Conservation (phyloP, 2,888 invertebrate species). For the Andrena marginata region DNA sequence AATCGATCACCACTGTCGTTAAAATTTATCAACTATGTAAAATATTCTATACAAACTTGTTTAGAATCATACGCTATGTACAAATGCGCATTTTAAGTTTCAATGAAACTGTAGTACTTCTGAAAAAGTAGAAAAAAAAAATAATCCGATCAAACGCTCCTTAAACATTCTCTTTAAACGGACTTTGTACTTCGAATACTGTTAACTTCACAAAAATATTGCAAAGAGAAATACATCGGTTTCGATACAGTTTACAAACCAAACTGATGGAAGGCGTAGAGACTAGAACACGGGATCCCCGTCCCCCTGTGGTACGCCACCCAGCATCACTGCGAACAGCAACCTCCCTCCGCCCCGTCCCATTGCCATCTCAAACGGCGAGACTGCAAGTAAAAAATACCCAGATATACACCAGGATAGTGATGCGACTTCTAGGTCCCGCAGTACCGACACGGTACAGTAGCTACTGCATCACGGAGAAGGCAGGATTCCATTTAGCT, state of each 20-base stretch:
- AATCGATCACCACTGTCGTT: background rate
- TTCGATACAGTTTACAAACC: slow-evolving; percentile 83
- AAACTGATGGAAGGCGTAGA: slow-evolving; percentile 78
- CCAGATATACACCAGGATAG: slow-evolving; percentile 79
- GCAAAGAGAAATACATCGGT: slow-evolving; percentile 67
- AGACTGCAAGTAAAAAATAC: slow-evolving; percentile 84
- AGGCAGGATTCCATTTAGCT: slow-evolving; percentile 8
- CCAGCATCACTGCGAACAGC: slow-evolving; percentile 72
- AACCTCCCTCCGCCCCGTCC: slow-evolving; percentile 70
- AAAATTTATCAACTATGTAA: slow-evolving; percentile 26
- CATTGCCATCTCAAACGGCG: slow-evolving; percentile 82
- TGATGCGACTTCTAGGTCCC: slow-evolving; percentile 64
- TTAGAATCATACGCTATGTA: slow-evolving; percentile 9
- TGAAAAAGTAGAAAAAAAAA: slow-evolving; percentile 46
- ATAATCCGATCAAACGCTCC: slow-evolving; percentile 30
- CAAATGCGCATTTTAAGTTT: slow-evolving; percentile 18
- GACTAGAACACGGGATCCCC: slow-evolving; percentile 64
- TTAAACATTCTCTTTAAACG: background rate
- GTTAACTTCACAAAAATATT: slow-evolving; percentile 28
- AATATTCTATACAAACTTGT: slow-evolving; percentile 32
- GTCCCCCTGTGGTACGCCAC: slow-evolving; percentile 58
- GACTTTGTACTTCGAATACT: slow-evolving; percentile 14
- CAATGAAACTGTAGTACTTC: slow-evolving; percentile 20
- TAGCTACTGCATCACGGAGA: slow-evolving; percentile 18
- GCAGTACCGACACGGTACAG: slow-evolving; percentile 30